Conservation (phyloP, 2,797 vertebrate genomes). For the Cheirogaleus major region DNA sequence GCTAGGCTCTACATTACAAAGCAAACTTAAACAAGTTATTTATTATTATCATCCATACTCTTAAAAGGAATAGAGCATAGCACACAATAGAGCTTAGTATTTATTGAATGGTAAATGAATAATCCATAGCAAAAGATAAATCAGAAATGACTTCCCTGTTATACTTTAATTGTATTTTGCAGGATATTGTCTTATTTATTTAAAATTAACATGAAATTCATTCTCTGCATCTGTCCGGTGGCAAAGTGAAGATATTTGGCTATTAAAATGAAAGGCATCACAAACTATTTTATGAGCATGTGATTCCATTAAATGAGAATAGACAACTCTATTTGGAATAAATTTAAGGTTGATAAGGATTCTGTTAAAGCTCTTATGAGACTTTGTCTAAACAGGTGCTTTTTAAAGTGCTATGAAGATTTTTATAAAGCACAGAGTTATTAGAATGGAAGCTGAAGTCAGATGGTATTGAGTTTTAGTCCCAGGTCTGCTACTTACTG, state of each 20-base stretch:
- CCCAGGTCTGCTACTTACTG: neutral
- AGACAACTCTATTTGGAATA: neutral
- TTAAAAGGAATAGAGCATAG: neutral
- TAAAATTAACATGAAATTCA: neutral
- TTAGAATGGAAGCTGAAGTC: neutral
- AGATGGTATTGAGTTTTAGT: neutral
- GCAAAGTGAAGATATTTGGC: neutral
- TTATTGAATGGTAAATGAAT: slow-evolving; percentile 11
- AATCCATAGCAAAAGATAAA: neutral
- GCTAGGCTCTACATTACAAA: neutral
- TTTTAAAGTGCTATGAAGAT: neutral
- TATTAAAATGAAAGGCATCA: neutral
- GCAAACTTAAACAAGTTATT: neutral
- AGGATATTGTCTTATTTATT: neutral
- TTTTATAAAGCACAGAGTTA: neutral
- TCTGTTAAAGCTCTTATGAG: neutral
- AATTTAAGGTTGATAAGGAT: slow-evolving; percentile 7
- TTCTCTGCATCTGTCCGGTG: neutral
- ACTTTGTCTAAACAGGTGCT: neutral
- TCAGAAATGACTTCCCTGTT: neutral
- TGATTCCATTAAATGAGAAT: slow-evolving; percentile 38
- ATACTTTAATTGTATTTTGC: neutral
- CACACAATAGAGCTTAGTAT: neutral
- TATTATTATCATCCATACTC: neutral
- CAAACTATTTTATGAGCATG: neutral